Evolutionary conservation across 37 sponge, comb jelly and placozoan species (phyloP), one percentile per base, ranked within the genome.

Genomic region (Hormiphora californensis): DNA sequence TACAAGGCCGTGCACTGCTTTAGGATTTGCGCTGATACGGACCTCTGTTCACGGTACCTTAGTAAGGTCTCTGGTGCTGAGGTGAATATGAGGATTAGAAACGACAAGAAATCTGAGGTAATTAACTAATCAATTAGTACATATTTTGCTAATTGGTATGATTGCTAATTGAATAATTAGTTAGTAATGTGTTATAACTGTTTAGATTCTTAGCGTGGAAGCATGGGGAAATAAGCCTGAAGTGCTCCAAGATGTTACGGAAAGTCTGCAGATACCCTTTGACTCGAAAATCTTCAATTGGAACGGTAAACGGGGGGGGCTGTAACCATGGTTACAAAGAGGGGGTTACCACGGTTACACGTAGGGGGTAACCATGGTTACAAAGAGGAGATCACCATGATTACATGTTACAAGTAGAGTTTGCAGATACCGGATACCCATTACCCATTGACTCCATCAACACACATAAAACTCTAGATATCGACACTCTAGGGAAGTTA

Each of bases 171-270:
- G n/a, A n/a, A n/a, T n/a, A n/a, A n/a, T n/a, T n/a, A n/a, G n/a
- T n/a, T n/a, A n/a, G n/a, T n/a, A n/a, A n/a, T n/a, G n/a, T n/a
- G n/a, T n/a, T n/a, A n/a, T n/a, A n/a, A n/a, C n/a, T n/a, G 5
- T 17, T 65, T 39, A 65, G 67, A 65, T 65, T 28, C 19, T 65
- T 5, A 38, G 32, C 15, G 35, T 65, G 7, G 67, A 65, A 65
- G 67, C 35, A 38, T 65, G 67, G 67, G 67, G 37, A 36, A 25
- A 65, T 28, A 65, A 35, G 3, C 67, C 67, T 17, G 67, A 65
- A 31, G 17, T 65, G 4, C 67, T 65, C 31, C 67, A 65, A 32
- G 67, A 65, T 31, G 67, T 65, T 2, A 65, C 28, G 15, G 67
- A 65, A 1, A 34, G 37, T 19, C 32, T 65, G 67, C n/a, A 28